These are phyloP conservation scores for Troides oblongomaculatus DNA, from an alignment of 2,888 invertebrate genomes.

Conservation along the genomic window DNA sequence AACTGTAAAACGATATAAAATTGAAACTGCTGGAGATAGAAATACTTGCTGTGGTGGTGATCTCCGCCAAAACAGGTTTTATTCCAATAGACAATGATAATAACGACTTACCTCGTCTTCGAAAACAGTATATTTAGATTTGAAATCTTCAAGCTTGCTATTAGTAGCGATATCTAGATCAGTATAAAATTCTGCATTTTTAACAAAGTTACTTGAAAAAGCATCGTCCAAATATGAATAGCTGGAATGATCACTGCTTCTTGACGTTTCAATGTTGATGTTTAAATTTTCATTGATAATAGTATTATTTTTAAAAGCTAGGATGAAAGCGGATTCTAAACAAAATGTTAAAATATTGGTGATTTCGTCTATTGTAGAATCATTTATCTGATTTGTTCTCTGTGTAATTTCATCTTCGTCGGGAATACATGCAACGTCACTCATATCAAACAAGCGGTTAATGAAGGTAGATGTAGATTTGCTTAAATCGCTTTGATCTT, in stretches of 20 bases:
- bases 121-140: slow-evolving; percentile 30
- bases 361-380: slow-evolving; percentile 46
- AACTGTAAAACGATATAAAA: not conserved
- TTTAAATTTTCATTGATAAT: slow-evolving; percentile 26
- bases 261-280: slow-evolving; percentile 34
- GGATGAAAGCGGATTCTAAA: slow-evolving; percentile 45
- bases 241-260: slow-evolving; percentile 41
- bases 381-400: slow-evolving; percentile 39
- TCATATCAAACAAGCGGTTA: slow-evolving; percentile 67
- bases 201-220: slow-evolving; percentile 39
- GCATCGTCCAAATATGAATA: slow-evolving; percentile 57
- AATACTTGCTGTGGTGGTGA: not conserved
- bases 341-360: slow-evolving; percentile 54
- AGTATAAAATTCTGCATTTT: slow-evolving; percentile 48
- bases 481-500: slow-evolving; percentile 42
- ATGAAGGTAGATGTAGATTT: slow-evolving; percentile 65
- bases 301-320: slow-evolving; percentile 39
- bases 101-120: slow-evolving; percentile 11
- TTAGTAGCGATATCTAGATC: slow-evolving; percentile 39
- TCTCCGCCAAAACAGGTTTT: not conserved
- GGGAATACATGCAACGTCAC: slow-evolving; percentile 53
- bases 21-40: not conserved
- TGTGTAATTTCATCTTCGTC: slow-evolving; percentile 40
- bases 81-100: not conserved
- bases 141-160: slow-evolving; percentile 33